Evolutionary conservation across 1,140 invertebrate genomes (phyloP).

Genomic region (Brachionus calyciflorus): DNA sequence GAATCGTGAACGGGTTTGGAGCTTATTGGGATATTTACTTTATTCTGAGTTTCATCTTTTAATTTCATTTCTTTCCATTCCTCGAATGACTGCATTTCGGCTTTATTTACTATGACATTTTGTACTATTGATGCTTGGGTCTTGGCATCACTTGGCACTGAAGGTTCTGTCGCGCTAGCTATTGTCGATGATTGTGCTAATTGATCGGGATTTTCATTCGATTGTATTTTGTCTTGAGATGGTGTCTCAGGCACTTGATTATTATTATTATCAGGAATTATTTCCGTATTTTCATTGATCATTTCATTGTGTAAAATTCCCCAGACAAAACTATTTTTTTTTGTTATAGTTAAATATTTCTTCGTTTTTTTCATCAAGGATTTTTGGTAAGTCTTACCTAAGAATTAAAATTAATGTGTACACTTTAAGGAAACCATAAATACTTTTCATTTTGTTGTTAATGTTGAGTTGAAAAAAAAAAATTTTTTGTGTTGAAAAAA

Average conservation of each 20-base stretch:
- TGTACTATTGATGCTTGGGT: background rate
- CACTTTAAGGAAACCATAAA: too few species aligned
- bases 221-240: background rate
- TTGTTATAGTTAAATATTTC: background rate
- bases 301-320: constrained; percentile 21
- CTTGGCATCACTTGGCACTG: background rate
- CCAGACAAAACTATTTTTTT: background rate
- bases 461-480: too few species aligned
- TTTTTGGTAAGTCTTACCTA: too few species aligned
- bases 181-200: background rate
- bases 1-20: background rate
- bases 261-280: background rate
- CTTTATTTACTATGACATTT: constrained; percentile 12
- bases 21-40: background rate
- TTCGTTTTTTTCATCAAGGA: background rate
- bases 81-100: constrained; percentile 43
- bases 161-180: background rate
- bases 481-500: too few species aligned
- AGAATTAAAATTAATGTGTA: too few species aligned
- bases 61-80: constrained; percentile 44
- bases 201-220: background rate
- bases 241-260: background rate
- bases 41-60: background rate
- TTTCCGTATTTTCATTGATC: background rate
- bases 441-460: too few species aligned